Percentiles rank a stretch among this genome's conserved stretches.
These are phyloP conservation scores for Otus sunia DNA, from an alignment of 2,113 vertebrate species.

Conservation along the genomic window DNA sequence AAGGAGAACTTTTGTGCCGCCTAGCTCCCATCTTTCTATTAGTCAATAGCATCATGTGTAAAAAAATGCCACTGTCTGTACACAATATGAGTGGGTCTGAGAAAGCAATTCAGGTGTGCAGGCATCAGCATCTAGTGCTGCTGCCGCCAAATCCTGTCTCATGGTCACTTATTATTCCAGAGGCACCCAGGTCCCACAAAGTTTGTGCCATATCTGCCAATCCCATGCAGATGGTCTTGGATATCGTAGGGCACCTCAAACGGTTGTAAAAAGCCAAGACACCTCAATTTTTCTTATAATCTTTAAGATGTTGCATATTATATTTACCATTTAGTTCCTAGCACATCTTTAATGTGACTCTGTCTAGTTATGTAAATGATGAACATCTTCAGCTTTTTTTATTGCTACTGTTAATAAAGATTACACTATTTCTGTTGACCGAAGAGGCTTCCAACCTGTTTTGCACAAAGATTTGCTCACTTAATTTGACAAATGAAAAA, in stretches of 20 bases:
- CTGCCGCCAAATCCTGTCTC: background rate
- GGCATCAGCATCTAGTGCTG: background rate
- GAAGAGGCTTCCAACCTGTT: background rate
- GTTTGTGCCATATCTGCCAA: background rate
- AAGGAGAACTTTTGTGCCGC: background rate
- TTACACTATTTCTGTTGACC: background rate
- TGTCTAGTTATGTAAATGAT: background rate
- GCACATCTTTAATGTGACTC: background rate
- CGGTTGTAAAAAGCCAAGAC: background rate
- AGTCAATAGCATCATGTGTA: rapidly evolving
- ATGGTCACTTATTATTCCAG: background rate
- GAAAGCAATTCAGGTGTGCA: rapidly evolving
- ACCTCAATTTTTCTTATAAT: background rate
- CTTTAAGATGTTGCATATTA: background rate
- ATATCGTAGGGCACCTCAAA: background rate
- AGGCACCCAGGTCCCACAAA: background rate
- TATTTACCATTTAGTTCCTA: background rate
- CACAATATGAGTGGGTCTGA: background rate
- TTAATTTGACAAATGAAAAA: background rate
- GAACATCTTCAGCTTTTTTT: background rate
- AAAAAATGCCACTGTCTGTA: background rate
- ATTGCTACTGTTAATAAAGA: background rate
- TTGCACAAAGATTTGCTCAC: background rate
- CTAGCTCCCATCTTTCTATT: background rate
- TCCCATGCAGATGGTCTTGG: background rate